Conservation (phyloP, 2,113 vertebrate species). For the Carassius carassius region DNA sequence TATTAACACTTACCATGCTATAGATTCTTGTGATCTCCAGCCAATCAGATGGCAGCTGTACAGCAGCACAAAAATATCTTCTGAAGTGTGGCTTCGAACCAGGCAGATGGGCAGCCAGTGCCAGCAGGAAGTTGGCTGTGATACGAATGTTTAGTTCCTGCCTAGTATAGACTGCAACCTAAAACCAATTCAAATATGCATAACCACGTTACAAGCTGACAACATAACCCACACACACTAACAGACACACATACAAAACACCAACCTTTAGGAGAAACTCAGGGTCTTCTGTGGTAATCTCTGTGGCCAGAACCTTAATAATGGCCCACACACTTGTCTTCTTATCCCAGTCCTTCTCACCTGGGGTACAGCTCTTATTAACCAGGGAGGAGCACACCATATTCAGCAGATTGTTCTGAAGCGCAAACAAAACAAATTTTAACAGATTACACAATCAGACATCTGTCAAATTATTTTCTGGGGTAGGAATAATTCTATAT, state of each 20-base stretch:
- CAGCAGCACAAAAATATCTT: constrained; percentile 80
- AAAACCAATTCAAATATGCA: constrained; percentile 18
- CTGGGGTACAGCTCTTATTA: constrained; percentile 63
- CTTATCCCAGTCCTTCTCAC: constrained; percentile 60
- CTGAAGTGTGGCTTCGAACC: constrained; percentile 79
- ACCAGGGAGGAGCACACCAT: constrained; percentile 78
- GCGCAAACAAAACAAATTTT: not conserved
- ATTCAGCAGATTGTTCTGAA: constrained; percentile 80
- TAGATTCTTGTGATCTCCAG: constrained; percentile 82
- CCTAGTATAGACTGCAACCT: constrained; percentile 86
- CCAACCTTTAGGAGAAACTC: constrained; percentile 86
- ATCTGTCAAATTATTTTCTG: too few relatives aligned
- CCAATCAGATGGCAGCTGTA: constrained; percentile 90
- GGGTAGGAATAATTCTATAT: too few relatives aligned
- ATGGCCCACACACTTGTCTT: constrained; percentile 54
- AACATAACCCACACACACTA: not conserved
- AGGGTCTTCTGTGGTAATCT: constrained; percentile 76
- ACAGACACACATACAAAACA: not conserved
- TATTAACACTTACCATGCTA: constrained; percentile 63
- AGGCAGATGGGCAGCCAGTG: constrained; percentile 76
- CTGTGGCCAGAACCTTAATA: constrained; percentile 68
- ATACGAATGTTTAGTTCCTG: constrained; percentile 87
- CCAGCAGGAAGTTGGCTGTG: constrained; percentile 83
- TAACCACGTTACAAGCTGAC: not conserved
- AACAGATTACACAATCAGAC: not conserved